Evolutionary conservation across 2,888 invertebrate genomes (phyloP), one percentile per base, ranked within the genome.

Genomic region (Pseudococcus longispinus): DNA sequence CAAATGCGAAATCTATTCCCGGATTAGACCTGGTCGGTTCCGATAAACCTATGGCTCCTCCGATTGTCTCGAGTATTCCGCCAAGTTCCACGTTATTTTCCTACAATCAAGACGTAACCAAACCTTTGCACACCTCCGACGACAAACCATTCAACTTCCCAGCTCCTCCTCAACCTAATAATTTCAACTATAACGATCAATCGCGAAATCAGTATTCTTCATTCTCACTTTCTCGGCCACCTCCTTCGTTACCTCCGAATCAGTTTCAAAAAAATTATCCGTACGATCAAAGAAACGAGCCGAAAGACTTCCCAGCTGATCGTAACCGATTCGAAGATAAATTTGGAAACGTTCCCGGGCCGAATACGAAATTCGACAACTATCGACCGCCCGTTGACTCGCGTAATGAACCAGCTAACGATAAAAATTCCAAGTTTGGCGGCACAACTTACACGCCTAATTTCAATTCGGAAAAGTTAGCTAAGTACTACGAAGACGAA

Each of bases 21-120:
- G 95, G 95, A 0, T 91, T 95, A 87, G 95, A 95, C 92, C 92
- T 95, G 88, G 93, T 94, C 13, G 92, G 88, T 42, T 87, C 88
- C 65, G 85, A 87, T 51, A 87, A 88, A 60, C 84, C 86, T 23
- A 4, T 13, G 15, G n/a, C 20, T 23, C 15, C 37, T 9, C 60
- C 65, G 26, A 46, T 77, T 20, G 6, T 32, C 20, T 87, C 87
- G 13, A 88, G 32, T 15, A 84, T 88, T 46, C 46, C 88, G 13
- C 87, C 84, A 9, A 70, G 23, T 70, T 84, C 83, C 0, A 44
- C 84, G 11, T n/a, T 87, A 13, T 84, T 87, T 46, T 82, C 85
- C 15, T 87, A 84, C 15, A 85, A 82, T 70, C 88, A 87, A 87
- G 87, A 88, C 80, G 74, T 88, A 23, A 88, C 85, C 26, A 88